Conservation (phyloP, 2,113 vertebrate species). For the Thryonomys swinderianus region DNA sequence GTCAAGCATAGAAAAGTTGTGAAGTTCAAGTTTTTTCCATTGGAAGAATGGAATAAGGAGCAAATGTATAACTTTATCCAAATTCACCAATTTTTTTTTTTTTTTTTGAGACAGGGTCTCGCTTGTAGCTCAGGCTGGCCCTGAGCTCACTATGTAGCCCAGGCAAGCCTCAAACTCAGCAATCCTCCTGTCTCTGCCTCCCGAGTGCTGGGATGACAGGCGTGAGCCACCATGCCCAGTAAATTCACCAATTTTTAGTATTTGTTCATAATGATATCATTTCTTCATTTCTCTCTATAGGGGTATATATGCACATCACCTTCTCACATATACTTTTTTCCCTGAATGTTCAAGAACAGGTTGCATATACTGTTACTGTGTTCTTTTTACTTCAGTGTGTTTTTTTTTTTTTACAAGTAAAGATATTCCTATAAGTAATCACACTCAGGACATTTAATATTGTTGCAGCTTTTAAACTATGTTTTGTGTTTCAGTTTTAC, state of each 20-base stretch:
- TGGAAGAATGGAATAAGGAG: background rate
- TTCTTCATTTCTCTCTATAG: background rate
- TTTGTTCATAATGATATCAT: background rate
- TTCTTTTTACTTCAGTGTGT: background rate
- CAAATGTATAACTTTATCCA: background rate
- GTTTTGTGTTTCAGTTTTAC: background rate
- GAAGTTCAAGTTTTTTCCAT: background rate
- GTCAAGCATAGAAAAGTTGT: background rate
- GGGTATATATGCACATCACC: background rate
- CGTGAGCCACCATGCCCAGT: too few relatives aligned
- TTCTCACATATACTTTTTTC: background rate
- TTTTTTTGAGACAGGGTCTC: too few relatives aligned
- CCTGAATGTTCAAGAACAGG: background rate
- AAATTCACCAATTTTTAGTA: background rate
- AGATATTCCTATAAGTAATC: background rate
- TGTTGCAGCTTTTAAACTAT: background rate
- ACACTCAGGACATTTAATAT: background rate
- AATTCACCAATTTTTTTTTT: background rate
- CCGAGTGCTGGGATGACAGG: too few relatives aligned
- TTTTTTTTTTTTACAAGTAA: constrained; percentile 3
- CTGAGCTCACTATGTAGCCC: too few relatives aligned
- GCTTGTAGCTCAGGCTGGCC: too few relatives aligned
- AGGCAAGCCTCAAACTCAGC: too few relatives aligned
- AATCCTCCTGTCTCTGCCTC: too few relatives aligned
- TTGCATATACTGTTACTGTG: background rate